A percentile compares a stretch with the other conserved stretches of the same genome.
Conservation (phyloP, 1,140 invertebrate genomes). For the Brachionus angularis region DNA sequence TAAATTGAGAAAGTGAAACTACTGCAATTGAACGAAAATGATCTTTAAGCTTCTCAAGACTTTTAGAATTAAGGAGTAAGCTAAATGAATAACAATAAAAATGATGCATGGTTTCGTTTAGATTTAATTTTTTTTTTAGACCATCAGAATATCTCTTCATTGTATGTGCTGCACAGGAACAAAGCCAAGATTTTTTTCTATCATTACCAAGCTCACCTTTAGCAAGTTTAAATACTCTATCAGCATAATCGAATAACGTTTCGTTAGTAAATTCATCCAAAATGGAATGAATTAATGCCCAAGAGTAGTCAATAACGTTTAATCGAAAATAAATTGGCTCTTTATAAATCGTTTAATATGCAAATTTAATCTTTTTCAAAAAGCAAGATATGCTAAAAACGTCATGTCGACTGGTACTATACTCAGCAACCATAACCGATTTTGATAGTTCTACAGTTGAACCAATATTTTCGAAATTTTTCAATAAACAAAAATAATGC, state of each 20-base stretch:
- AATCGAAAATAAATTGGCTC: slow-evolving; percentile 15
- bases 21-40: slow-evolving; percentile 9
- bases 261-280: slow-evolving; percentile 16
- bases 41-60: not conserved
- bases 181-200: slow-evolving; percentile 10
- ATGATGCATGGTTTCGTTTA: slow-evolving; percentile 1
- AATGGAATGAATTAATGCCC: slow-evolving; percentile 18
- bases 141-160: slow-evolving; percentile 9
- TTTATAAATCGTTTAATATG: slow-evolving; percentile 9
- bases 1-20: not conserved
- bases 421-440: slow-evolving; percentile 26
- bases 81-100: slow-evolving; percentile 20
- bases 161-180: slow-evolving; percentile 26
- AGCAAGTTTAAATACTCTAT: slow-evolving; percentile 22
- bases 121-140: slow-evolving; percentile 17
- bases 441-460: slow-evolving; percentile 8
- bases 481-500: slow-evolving; percentile 36
- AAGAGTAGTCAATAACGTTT: slow-evolving; percentile 10
- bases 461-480: slow-evolving; percentile 6
- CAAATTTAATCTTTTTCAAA: slow-evolving; percentile 20
- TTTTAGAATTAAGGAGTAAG: slow-evolving; percentile 21
- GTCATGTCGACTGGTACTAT: slow-evolving; percentile 20
- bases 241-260: not conserved
- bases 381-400: slow-evolving; percentile 19
- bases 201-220: not conserved